Percentiles rank a stretch among this genome's conserved stretches.
These are phyloP conservation scores for Perccottus glenii DNA, from an alignment of 2,113 vertebrate genomes.

Conservation along the genomic window DNA sequence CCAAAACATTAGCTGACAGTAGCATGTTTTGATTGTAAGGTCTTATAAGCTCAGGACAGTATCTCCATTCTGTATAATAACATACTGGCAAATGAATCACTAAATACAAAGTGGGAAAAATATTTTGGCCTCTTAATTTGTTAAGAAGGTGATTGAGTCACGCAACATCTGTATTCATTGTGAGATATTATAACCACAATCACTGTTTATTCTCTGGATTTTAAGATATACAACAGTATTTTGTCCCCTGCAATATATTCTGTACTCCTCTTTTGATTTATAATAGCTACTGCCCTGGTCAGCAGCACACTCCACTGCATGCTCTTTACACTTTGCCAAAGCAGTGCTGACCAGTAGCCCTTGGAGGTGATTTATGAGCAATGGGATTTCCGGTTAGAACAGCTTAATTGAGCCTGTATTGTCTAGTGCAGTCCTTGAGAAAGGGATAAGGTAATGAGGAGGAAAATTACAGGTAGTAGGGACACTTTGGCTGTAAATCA, in stretches of 20 bases:
- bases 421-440: conserved; percentile 75
- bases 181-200: conserved; percentile 46
- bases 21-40: conserved; percentile 40
- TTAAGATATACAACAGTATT: conserved; percentile 58
- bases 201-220: conserved; percentile 66
- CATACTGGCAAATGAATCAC: conserved; percentile 9
- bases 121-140: conserved; percentile 10
- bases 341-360: conserved; percentile 71
- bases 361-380: conserved; percentile 78
- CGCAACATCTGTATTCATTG: conserved; percentile 44
- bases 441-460: conserved; percentile 75
- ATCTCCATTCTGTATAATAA: conserved; percentile 17
- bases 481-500: conserved; percentile 72
- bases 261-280: conserved; percentile 67
- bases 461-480: conserved; percentile 68
- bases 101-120: conserved; percentile 20
- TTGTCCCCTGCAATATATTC: conserved; percentile 58
- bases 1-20: conserved; percentile 42
- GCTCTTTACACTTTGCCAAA: conserved; percentile 32
- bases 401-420: conserved; percentile 79
- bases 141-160: conserved; percentile 30
- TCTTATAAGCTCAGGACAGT: conserved; percentile 15
- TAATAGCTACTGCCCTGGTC: conserved; percentile 43
- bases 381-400: conserved; percentile 74
- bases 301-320: conserved; percentile 35